A percentile compares a stretch with the other conserved stretches of the same genome.
phyloP scores from a whole-genome alignment of 2,797 vertebrate species.

The Babyrousa celebensis region DNA sequence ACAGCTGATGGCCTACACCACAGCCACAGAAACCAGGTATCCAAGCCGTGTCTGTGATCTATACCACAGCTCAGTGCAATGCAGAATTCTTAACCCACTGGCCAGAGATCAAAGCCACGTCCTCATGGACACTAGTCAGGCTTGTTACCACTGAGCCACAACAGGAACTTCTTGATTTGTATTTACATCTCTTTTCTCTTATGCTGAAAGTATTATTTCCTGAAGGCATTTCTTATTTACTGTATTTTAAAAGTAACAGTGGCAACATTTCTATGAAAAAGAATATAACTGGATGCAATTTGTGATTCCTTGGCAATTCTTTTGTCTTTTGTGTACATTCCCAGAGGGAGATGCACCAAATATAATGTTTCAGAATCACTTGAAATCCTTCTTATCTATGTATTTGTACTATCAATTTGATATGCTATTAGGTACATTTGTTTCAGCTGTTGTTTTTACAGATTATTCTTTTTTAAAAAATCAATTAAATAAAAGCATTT shows the following conservation, averaged over 20 bases:
- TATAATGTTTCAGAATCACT: not conserved
- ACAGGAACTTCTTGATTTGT: slow-evolving; percentile 19
- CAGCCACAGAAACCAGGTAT: no score
- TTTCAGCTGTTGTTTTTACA: not conserved
- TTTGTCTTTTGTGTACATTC: not conserved
- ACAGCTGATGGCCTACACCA: no score
- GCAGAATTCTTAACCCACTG: no score
- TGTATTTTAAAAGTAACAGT: not conserved
- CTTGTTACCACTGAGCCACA: no score
- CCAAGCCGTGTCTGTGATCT: no score
- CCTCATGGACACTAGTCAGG: no score
- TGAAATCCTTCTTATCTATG: not conserved
- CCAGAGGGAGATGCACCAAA: not conserved
- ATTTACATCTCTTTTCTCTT: slow-evolving; percentile 7
- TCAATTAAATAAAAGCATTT: not conserved
- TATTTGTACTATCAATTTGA: not conserved
- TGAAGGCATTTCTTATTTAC: not conserved
- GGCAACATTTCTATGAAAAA: not conserved
- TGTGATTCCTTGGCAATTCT: not conserved
- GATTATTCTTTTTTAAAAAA: not conserved
- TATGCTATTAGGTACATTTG: not conserved
- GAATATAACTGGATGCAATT: not conserved
- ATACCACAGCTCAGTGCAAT: no score
- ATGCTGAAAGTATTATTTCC: not conserved
- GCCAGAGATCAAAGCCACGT: no score